These are phyloP conservation scores for Xenopus borealis DNA, from an alignment of 2,113 vertebrate genomes.

Conservation along the genomic window DNA sequence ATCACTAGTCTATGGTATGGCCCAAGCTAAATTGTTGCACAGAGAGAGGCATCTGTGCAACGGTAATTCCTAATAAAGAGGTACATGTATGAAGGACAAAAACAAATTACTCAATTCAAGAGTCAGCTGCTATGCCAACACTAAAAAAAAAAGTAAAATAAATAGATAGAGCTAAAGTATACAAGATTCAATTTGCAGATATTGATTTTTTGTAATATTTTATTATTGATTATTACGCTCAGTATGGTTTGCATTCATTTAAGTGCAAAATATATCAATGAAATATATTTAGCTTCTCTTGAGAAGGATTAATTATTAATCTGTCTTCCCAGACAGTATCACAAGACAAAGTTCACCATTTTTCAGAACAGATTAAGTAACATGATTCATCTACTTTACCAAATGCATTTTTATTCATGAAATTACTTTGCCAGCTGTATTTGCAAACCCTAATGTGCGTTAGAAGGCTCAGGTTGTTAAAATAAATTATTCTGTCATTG, in stretches of 20 bases:
- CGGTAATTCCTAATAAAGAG: too few relatives aligned
- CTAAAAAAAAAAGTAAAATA: too few relatives aligned
- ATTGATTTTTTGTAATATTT: constrained; percentile 3
- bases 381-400: constrained; percentile 29
- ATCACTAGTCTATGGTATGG: neutral
- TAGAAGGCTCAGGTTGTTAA: neutral
- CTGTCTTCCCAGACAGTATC: constrained; percentile 45
- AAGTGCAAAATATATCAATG: constrained; percentile 33
- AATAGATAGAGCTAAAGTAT: too few relatives aligned
- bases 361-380: constrained; percentile 17
- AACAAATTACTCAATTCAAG: too few relatives aligned
- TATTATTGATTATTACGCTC: neutral
- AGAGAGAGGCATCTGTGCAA: too few relatives aligned
- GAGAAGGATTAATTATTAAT: constrained; percentile 49
- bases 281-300: constrained; percentile 43
- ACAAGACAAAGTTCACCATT: neutral
- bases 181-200: too few relatives aligned
- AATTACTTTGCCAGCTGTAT: constrained; percentile 31
- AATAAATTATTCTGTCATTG: neutral
- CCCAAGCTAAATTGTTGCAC: constrained; percentile 19
- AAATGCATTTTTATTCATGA: constrained; percentile 21
- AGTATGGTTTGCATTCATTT: constrained; percentile 28
- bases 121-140: too few relatives aligned
- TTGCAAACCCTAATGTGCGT: constrained; percentile 5
- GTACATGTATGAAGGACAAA: too few relatives aligned